Conservation (phyloP, 2,113 vertebrate species). For the Salminus brasiliensis region DNA sequence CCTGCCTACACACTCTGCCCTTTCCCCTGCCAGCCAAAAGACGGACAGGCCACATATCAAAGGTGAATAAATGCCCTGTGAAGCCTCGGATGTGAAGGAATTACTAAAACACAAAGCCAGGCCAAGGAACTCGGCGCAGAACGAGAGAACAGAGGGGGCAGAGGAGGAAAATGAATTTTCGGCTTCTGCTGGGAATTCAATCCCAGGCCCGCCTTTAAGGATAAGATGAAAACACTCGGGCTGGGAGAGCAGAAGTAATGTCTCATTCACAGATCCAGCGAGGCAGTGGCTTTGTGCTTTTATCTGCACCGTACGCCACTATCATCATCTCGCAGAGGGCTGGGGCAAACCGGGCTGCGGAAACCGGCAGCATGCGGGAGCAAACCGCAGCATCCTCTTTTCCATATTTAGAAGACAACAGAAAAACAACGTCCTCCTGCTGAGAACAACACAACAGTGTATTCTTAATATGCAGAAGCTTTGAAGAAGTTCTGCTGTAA, state of each 20-base stretch:
- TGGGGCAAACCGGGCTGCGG: not conserved
- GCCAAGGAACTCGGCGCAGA: not conserved
- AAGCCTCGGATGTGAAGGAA: slow-evolving; percentile 29
- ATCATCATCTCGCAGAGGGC: not conserved
- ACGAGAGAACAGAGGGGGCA: not conserved
- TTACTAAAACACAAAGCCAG: slow-evolving; percentile 14
- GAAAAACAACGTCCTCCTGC: not conserved
- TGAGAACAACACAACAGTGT: not conserved
- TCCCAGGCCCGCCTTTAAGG: slow-evolving; percentile 28
- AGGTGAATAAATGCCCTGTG: slow-evolving; percentile 41
- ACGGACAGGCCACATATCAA: slow-evolving; percentile 22
- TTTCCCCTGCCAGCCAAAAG: slow-evolving; percentile 14
- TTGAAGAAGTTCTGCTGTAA: not conserved
- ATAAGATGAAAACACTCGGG: slow-evolving; percentile 34
- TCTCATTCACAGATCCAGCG: slow-evolving; percentile 26
- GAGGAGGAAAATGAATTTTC: slow-evolving; percentile 41
- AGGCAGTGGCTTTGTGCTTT: slow-evolving; percentile 12
- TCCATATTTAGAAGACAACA: slow-evolving; percentile 13
- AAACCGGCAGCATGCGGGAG: not conserved
- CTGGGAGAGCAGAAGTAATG: slow-evolving; percentile 11
- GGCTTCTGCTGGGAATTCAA: slow-evolving; percentile 43
- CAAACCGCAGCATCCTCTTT: not conserved
- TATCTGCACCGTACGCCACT: slow-evolving; percentile 21
- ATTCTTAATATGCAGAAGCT: not conserved
- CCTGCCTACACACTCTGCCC: slow-evolving; percentile 16